These are phyloP conservation scores for Ardeotis arabs DNA, from an alignment of 2,113 vertebrate genomes.

Conservation along the genomic window DNA sequence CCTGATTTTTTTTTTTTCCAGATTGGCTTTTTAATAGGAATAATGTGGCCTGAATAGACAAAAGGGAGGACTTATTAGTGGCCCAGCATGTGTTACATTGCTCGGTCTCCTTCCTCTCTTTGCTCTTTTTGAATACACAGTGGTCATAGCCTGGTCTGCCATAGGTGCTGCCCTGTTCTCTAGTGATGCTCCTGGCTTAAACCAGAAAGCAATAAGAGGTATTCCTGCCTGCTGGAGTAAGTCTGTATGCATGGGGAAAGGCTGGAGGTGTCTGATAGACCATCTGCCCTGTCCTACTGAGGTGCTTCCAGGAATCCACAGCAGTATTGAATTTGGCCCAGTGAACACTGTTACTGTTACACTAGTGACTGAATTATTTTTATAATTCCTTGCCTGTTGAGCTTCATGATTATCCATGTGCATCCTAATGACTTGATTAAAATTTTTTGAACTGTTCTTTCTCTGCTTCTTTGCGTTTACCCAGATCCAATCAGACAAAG, in stretches of 20 bases:
- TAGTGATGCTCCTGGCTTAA: background rate
- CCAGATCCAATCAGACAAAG: background rate
- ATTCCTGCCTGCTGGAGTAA: background rate
- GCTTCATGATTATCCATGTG: background rate
- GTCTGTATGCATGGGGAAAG: background rate
- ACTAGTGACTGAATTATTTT: background rate
- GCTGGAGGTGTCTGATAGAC: background rate
- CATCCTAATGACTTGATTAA: background rate
- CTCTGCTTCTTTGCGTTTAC: background rate
- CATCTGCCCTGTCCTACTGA: background rate
- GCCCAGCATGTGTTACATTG: background rate
- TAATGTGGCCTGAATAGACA: background rate
- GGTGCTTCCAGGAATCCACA: background rate
- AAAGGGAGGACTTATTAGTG: background rate
- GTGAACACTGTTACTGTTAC: background rate
- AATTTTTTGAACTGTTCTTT: background rate
- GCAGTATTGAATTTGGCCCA: background rate
- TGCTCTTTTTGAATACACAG: background rate
- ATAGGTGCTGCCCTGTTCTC: background rate
- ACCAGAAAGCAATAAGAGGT: background rate
- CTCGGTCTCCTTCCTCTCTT: background rate
- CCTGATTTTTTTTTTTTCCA: background rate
- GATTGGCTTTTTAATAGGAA: background rate
- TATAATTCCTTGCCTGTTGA: background rate
- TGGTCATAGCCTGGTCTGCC: background rate